A percentile compares a stretch with the other conserved stretches of the same genome.
phyloP scores from a whole-genome alignment of 1,140 invertebrate genomes.

The Magallana angulata region DNA sequence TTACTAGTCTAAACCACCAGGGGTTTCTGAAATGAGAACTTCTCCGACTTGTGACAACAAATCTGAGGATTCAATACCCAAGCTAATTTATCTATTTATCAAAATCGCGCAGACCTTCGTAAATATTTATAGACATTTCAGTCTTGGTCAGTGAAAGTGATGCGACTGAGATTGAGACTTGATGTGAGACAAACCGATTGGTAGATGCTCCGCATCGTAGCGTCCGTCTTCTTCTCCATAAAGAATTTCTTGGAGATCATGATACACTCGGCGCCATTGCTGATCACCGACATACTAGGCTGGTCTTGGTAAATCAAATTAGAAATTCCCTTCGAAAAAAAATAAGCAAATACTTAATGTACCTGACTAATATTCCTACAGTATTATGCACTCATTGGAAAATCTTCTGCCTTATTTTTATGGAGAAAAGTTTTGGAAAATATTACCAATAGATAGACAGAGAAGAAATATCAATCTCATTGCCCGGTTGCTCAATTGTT shows the following conservation, averaged over 20 bases:
- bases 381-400: too few species aligned
- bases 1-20: neutral
- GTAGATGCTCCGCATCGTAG: slow-evolving; percentile 60
- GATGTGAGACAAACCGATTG: slow-evolving; percentile 58
- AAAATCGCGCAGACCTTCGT: neutral
- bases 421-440: too few species aligned
- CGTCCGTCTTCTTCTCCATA: slow-evolving; percentile 60
- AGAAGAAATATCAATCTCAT: too few species aligned
- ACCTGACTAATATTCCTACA: too few species aligned
- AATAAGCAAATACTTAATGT: neutral
- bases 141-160: neutral
- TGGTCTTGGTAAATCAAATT: slow-evolving; percentile 67
- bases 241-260: slow-evolving; percentile 73
- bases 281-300: slow-evolving; percentile 70
- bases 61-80: neutral
- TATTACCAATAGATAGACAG: too few species aligned
- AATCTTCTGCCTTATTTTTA: too few species aligned
- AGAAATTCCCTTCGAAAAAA: slow-evolving; percentile 65
- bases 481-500: too few species aligned
- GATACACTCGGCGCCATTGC: slow-evolving; percentile 72
- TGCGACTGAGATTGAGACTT: neutral
- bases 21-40: too few species aligned
- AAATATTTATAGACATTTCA: neutral
- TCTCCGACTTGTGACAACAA: too few species aligned
- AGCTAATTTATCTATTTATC: neutral